Conservation (phyloP, 1,140 invertebrate genomes). For the Paramacrobiotus metropolitanus region DNA sequence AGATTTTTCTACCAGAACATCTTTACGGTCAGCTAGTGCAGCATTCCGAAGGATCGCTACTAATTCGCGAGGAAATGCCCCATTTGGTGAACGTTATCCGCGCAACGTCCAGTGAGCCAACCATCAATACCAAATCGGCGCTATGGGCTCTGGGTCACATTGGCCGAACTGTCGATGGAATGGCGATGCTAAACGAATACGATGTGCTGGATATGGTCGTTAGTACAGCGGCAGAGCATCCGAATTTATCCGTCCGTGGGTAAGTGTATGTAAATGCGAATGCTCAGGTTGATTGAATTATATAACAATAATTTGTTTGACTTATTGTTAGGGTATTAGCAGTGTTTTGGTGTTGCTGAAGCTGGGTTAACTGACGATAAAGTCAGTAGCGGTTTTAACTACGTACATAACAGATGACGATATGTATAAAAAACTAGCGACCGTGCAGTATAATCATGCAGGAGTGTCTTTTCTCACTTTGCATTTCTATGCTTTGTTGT, state of each 20-base stretch:
- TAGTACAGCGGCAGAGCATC: background rate
- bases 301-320: background rate
- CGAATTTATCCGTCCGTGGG: background rate
- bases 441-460: too few relatives aligned
- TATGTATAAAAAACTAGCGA: too few relatives aligned
- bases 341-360: too few relatives aligned
- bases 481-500: too few relatives aligned
- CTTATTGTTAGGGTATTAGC: too few relatives aligned
- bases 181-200: background rate
- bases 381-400: too few relatives aligned
- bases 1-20: background rate
- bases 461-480: too few relatives aligned
- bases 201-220: background rate
- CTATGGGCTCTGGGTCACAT: slow-evolving; percentile 1
- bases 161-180: background rate
- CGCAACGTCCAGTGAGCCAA: background rate
- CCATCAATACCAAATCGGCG: background rate
- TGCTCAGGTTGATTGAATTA: background rate
- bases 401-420: too few relatives aligned
- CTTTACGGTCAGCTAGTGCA: background rate
- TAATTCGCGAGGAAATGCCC: background rate
- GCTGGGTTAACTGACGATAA: too few relatives aligned
- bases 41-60: background rate
- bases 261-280: background rate
- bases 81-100: background rate